Conservation (phyloP, 37 sponge, comb jelly and placozoan genomes). For the Ephydatia muelleri region DNA sequence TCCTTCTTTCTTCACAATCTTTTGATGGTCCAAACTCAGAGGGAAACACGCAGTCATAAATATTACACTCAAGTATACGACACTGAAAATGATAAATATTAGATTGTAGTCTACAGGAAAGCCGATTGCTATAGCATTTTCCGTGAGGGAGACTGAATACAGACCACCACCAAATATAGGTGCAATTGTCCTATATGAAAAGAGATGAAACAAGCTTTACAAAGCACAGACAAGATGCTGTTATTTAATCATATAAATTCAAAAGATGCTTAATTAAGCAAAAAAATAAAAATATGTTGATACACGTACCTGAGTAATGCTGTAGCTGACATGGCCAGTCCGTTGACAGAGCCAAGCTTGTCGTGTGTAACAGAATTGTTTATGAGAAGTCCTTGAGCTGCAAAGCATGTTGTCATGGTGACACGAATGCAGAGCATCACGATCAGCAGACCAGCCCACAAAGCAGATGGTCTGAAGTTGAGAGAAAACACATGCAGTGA, state of each 20-base stretch:
- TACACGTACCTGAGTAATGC: constrained; percentile 40
- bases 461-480: not conserved
- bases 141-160: constrained; percentile 61
- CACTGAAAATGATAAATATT: constrained; percentile 60
- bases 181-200: constrained; percentile 41
- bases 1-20: not conserved
- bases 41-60: constrained; percentile 60
- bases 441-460: constrained; percentile 52
- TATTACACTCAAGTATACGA: constrained; percentile 37
- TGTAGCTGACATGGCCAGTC: constrained; percentile 61
- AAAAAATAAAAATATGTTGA: not conserved
- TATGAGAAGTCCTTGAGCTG: constrained; percentile 53
- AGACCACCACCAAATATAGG: constrained; percentile 61
- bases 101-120: constrained; percentile 81
- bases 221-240: not conserved
- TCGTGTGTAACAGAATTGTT: constrained; percentile 84
- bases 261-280: too few species aligned
- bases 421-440: constrained; percentile 19
- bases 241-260: not conserved
- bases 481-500: not conserved
- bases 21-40: constrained; percentile 53
- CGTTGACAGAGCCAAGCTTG: constrained; percentile 79
- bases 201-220: not conserved
- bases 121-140: constrained; percentile 32
- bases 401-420: constrained; percentile 29